Evolutionary conservation across 1,140 invertebrate genomes (phyloP), one percentile per base, ranked within the genome.

Genomic region (Hypsibius dujardini): DNA sequence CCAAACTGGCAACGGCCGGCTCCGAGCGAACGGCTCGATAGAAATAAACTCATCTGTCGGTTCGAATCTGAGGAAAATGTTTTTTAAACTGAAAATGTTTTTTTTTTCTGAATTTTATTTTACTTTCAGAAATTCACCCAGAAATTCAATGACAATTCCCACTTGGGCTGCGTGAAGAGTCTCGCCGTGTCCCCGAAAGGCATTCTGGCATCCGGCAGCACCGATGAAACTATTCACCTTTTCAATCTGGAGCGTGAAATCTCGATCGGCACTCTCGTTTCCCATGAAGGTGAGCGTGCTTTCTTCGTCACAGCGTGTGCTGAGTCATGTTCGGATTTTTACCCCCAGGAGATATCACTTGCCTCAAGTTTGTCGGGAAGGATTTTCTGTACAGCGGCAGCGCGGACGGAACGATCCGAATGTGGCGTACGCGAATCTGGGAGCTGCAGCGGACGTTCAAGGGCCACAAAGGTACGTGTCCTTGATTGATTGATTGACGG

Each of bases 171-270:
- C 71, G 72, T 79, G 3, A 77, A 75, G 72, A 71, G 74, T 71
- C 67, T 78, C 7, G 74, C 77, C n/a, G 69, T 77, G 56, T 79
- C 77, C 15, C 59, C 70, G 28, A 77, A 76, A 69, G 76, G 76
- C 7, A 71, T 79, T n/a, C 73, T 79, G 46, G 79, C 78, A 3
- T 76, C 78, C 3, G 79, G 78, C 0, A 75, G 78, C 47, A 75
- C 76, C 46, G 79, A 79, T 75, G 79, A 79, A 76, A 76, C 74
- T 1, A 76, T 79, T 14, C 73, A 74, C 12, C 72, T 79, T 45
- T 77, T 77, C 70, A 75, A 78, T 72, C 70, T 79, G 47, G 73
- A 73, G 71, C 77, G 76, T 47, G 70, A 74, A 46, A 73, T 46
- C 71, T 75, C 78, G 67, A 42, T 78, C 14, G 79, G 79, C 12